A percentile compares a stretch with the other conserved stretches of the same genome.
phyloP scores from a whole-genome alignment of 2,888 invertebrate species.

The Drosophila barbarae region DNA sequence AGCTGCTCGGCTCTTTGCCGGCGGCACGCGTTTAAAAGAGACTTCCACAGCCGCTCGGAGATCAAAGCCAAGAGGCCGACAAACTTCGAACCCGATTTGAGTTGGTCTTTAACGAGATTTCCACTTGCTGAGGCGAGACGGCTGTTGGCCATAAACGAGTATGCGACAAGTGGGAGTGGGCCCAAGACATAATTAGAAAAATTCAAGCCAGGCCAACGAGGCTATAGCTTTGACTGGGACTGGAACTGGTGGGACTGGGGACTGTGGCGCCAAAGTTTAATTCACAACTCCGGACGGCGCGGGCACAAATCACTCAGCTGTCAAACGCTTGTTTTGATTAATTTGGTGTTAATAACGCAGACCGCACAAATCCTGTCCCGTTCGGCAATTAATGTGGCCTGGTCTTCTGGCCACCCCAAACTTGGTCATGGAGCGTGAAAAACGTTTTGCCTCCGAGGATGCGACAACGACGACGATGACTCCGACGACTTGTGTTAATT shows the following conservation, averaged over 20 bases:
- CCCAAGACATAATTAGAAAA: constrained; percentile 62
- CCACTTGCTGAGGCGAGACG: constrained; percentile 27
- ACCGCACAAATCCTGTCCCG: constrained; percentile 43
- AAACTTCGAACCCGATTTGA: constrained; percentile 45
- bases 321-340: constrained; percentile 70
- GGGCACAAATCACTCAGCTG: constrained; percentile 70
- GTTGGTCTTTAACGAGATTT: constrained; percentile 47
- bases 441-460: constrained; percentile 60
- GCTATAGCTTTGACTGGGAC: constrained; percentile 18
- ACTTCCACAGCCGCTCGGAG: constrained; percentile 37
- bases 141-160: constrained; percentile 51
- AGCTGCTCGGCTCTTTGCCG: constrained; percentile 27
- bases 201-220: constrained; percentile 41
- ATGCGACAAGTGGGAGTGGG: constrained; percentile 62
- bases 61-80: constrained; percentile 62
- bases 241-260: constrained; percentile 41
- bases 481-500: constrained; percentile 63
- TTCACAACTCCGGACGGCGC: constrained; percentile 36
- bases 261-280: constrained; percentile 59
- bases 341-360: constrained; percentile 70
- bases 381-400: constrained; percentile 59
- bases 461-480: constrained; percentile 37
- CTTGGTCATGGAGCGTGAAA: constrained; percentile 70
- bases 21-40: constrained; percentile 63
- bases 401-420: constrained; percentile 45